These are phyloP conservation scores for Oplegnathus fasciatus DNA, from an alignment of 2,113 vertebrate genomes.

Conservation along the genomic window DNA sequence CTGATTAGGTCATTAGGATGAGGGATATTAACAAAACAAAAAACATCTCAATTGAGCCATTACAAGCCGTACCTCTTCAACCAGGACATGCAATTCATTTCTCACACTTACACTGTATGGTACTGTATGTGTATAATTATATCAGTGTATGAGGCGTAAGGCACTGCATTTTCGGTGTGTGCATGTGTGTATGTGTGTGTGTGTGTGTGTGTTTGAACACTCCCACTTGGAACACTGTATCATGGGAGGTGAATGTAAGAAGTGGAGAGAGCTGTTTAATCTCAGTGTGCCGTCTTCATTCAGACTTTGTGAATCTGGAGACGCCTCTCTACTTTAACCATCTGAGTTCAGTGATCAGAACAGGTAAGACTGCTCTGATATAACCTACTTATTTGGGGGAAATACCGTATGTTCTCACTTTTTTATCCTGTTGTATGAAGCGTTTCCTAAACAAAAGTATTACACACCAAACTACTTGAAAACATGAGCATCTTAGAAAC, in stretches of 20 bases:
- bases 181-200: too few species aligned
- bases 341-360: slow-evolving; percentile 10
- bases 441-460: neutral
- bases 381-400: neutral
- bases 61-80: neutral
- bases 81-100: neutral
- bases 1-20: neutral
- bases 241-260: slow-evolving; percentile 27
- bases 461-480: neutral
- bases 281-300: slow-evolving; percentile 23
- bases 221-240: slow-evolving; percentile 29
- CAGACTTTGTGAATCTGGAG: neutral
- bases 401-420: neutral
- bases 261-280: slow-evolving; percentile 2
- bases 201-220: slow-evolving; percentile 27
- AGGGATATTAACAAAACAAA: neutral
- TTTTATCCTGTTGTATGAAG: neutral
- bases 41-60: neutral
- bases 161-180: neutral
- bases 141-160: neutral
- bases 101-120: neutral
- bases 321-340: neutral
- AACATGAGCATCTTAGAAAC: neutral
- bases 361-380: slow-evolving; percentile 20
- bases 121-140: neutral